phyloP scores from a whole-genome alignment of 1,140 invertebrate genomes.

The Sesamia nonagrioides region DNA sequence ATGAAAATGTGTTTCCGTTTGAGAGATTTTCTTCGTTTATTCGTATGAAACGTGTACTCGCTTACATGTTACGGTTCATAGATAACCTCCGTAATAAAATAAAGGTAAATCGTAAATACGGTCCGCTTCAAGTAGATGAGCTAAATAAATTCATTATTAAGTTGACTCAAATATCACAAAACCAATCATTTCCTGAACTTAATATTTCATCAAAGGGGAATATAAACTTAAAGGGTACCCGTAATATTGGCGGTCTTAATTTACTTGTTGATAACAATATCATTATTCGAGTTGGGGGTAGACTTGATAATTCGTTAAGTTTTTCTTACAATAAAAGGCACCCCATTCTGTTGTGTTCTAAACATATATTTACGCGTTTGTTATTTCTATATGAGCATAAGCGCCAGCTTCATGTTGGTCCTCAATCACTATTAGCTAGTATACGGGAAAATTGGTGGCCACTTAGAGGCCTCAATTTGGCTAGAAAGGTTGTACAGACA shows the following conservation, averaged over 20 bases:
- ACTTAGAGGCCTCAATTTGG: slow-evolving; percentile 18
- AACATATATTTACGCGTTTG: slow-evolving; percentile 50
- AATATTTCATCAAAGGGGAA: neutral
- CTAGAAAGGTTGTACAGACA: slow-evolving; percentile 44
- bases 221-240: too few relatives aligned
- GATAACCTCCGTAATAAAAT: slow-evolving; percentile 43
- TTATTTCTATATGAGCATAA: slow-evolving; percentile 50
- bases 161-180: too few relatives aligned
- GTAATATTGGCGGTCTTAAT: too few relatives aligned
- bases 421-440: neutral
- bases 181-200: neutral
- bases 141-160: too few relatives aligned
- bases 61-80: slow-evolving; percentile 52
- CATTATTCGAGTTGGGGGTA: slow-evolving; percentile 1
- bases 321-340: slow-evolving; percentile 47
- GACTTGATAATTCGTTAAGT: neutral
- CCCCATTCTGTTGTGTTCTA: slow-evolving; percentile 55
- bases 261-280: neutral
- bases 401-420: neutral
- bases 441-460: neutral
- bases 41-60: slow-evolving; percentile 37
- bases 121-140: too few relatives aligned
- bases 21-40: slow-evolving; percentile 53
- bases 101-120: too few relatives aligned
- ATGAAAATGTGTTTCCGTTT: slow-evolving; percentile 22